Base-by-base conservation (phyloP, 2,797 vertebrate genomes). In the Varecia variegata region DNA sequence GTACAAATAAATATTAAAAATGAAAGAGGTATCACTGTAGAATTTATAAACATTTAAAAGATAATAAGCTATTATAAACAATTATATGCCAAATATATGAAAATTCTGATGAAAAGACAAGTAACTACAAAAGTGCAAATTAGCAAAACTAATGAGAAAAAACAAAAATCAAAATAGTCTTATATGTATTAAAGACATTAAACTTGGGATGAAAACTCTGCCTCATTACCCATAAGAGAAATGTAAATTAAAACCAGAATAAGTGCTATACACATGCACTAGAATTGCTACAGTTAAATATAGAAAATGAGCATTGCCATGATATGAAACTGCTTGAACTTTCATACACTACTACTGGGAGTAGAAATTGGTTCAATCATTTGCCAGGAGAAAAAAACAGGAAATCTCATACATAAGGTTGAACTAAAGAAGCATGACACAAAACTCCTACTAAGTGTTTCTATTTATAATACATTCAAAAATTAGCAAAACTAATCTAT, bases 241-340 rank as follows among this genome's bases (percentile, higher is more conserved):
- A 83, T 40, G 27, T 21, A 94, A 90, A 94, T 73, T 74, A 90
- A 96, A 95, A 62, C 5, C 8, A 77, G 68, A 77, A 73, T 65
- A 76, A 82, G 27, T 10, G 8, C 47, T 32, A 23, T 30, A 25
- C 18, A 38, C 6, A 70, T 23, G 6, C 30, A 47, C 2, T 32
- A 74, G 35, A 92, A 38, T 30, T 67, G 35, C 17, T 76, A 81
- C 62, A 7, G 11, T 65, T 47, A 71, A 70, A 95, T 73, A 71
- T 4, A n/a, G 45, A 62, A 91, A 84, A 88, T 56, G 74, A 70
- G 2, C 18, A 35, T 65, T 73, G 30, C 11, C 45, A 10, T 10
- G 1, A 43, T 50, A 38, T 25, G 25, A 84, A 89, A 50, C 56
- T 43, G 35, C 12, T 52, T n/a, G 27, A 86, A 92, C 2, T 67